Evolutionary conservation across 2,113 vertebrate genomes (phyloP).

Genomic region (Brienomyrus longianalis): DNA sequence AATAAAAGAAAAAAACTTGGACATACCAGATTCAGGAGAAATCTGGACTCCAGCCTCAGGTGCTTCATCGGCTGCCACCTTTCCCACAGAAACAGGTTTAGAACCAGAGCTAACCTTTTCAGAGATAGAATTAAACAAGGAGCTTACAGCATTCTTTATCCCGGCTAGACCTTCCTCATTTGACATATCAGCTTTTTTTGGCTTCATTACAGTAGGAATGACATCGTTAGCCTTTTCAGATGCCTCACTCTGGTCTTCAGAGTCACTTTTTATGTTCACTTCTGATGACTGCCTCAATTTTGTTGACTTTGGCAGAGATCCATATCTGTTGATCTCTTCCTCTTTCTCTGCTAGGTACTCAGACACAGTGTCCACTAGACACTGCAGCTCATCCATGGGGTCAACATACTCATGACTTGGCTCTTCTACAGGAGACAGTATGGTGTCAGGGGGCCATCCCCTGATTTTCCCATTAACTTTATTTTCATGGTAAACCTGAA

Average conservation of each 20-base stretch:
- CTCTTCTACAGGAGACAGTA: conserved; percentile 59
- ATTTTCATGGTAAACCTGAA: conserved; percentile 46
- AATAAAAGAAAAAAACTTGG: conserved; percentile 56
- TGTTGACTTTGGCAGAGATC: conserved; percentile 61
- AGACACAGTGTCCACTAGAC: conserved; percentile 84
- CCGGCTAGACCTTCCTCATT: conserved; percentile 59
- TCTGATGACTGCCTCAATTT: conserved; percentile 53
- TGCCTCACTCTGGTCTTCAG: conserved; percentile 46
- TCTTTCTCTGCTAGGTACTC: conserved; percentile 91
- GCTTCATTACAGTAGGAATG: conserved; percentile 38
- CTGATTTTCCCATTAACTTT: conserved; percentile 36
- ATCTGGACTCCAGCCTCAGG: conserved; percentile 43
- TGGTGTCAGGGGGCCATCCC: conserved; percentile 43
- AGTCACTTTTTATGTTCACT: conserved; percentile 41
- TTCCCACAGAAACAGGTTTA: conserved; percentile 63
- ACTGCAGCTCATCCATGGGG: conserved; percentile 80
- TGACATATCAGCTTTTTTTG: conserved; percentile 33
- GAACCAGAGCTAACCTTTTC: conserved; percentile 70
- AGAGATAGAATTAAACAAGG: conserved; percentile 65
- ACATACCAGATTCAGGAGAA: conserved; percentile 55
- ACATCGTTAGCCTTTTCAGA: conserved; percentile 43
- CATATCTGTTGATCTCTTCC: conserved; percentile 83
- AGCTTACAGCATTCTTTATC: conserved; percentile 76
- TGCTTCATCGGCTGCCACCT: conserved; percentile 49
- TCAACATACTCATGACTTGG: conserved; percentile 67